A percentile compares a stretch with the other conserved stretches of the same genome.
Evolutionary conservation across 1,140 invertebrate genomes (phyloP).

Genomic region (Latrodectus geometricus): DNA sequence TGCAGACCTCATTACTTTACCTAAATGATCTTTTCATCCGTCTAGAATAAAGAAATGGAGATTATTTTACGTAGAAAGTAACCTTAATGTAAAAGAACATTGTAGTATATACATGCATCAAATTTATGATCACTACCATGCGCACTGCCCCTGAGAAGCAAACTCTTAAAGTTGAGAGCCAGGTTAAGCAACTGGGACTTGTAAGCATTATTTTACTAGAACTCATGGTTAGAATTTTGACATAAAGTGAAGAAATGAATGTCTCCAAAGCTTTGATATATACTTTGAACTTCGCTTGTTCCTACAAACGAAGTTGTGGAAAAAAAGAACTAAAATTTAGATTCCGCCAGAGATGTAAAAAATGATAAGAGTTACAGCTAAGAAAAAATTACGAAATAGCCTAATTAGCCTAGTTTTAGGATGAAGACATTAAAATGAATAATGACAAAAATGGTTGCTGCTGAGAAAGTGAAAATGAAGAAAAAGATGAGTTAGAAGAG

Average conservation of each 20-base stretch:
- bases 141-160: neutral
- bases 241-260: slow-evolving; percentile 20
- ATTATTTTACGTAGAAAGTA: neutral
- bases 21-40: too few relatives aligned
- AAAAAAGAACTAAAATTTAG: neutral
- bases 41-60: too few relatives aligned
- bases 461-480: slow-evolving; percentile 44
- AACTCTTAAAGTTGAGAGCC: slow-evolving; percentile 7
- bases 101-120: neutral
- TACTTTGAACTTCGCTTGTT: neutral
- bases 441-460: slow-evolving; percentile 53
- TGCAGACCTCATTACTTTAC: too few relatives aligned
- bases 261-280: slow-evolving; percentile 30
- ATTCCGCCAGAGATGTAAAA: neutral
- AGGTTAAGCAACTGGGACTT: slow-evolving; percentile 46
- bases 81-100: neutral
- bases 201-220: slow-evolving; percentile 13
- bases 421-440: slow-evolving; percentile 60
- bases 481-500: slow-evolving; percentile 17
- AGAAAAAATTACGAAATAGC: slow-evolving; percentile 31
- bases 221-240: neutral
- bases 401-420: slow-evolving; percentile 51
- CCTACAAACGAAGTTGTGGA: neutral
- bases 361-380: slow-evolving; percentile 13
- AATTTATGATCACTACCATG: neutral